Conservation (phyloP, 2,113 vertebrate genomes). For the Marmota flaviventris region DNA sequence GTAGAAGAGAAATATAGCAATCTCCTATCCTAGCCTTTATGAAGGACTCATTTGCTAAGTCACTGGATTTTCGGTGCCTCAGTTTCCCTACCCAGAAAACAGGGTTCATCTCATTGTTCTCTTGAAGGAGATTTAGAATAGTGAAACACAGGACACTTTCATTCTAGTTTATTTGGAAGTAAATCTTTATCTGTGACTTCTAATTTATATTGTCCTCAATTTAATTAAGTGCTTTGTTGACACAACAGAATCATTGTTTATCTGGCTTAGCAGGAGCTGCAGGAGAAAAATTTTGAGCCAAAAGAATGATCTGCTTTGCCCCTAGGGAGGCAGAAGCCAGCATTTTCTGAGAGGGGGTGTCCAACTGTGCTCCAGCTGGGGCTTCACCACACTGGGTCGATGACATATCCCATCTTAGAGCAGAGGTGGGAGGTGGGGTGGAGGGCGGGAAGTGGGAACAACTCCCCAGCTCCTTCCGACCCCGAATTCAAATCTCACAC, state of each 20-base stretch:
- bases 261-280: conserved; percentile 66
- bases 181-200: conserved; percentile 62
- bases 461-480: background rate
- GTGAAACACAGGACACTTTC: conserved; percentile 23
- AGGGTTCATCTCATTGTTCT: background rate
- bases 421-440: background rate
- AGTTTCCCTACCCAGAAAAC: conserved; percentile 48
- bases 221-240: conserved; percentile 80
- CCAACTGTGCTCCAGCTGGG: background rate
- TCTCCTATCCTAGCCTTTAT: background rate
- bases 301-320: conserved; percentile 60
- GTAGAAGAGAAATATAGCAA: background rate
- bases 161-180: conserved; percentile 50
- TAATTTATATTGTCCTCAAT: conserved; percentile 69
- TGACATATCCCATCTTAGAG: background rate
- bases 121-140: conserved; percentile 24
- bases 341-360: conserved; percentile 32
- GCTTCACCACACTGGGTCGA: background rate
- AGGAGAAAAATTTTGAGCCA: conserved; percentile 69
- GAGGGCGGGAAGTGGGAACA: background rate
- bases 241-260: conserved; percentile 77
- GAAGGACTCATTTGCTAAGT: background rate
- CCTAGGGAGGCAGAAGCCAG: conserved; percentile 47
- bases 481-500: background rate
- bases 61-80: conserved; percentile 3